Conservation (phyloP, 2,113 vertebrate species). For the Podarcis cretensis region DNA sequence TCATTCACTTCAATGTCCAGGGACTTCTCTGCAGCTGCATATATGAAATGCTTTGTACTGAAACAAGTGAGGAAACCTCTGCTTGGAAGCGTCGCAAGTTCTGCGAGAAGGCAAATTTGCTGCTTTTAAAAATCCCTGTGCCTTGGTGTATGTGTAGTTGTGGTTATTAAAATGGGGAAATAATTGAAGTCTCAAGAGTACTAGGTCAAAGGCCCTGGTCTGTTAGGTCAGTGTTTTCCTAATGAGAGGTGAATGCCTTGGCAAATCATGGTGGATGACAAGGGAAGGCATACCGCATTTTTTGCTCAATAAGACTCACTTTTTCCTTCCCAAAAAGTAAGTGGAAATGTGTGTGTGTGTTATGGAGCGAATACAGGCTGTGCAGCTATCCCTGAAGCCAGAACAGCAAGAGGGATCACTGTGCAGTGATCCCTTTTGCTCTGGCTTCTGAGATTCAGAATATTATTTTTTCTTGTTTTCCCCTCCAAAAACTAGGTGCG, state of each 20-base stretch:
- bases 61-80: background rate
- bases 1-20: background rate
- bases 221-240: slow-evolving; percentile 23
- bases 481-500: no score
- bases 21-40: background rate
- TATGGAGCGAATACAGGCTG: no score
- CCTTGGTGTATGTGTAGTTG: slow-evolving; percentile 18
- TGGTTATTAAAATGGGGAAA: slow-evolving; percentile 48
- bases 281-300: background rate
- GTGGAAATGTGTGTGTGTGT: no score
- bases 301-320: no score
- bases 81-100: background rate
- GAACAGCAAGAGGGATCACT: no score
- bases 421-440: no score
- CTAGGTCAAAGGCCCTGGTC: slow-evolving; percentile 51
- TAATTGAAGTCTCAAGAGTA: slow-evolving; percentile 26
- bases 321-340: no score
- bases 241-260: slow-evolving; percentile 38
- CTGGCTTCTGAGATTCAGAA: no score
- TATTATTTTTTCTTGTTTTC: no score
- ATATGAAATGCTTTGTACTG: background rate
- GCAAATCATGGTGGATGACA: slow-evolving; percentile 61
- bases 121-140: slow-evolving; percentile 16
- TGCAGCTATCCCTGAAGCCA: no score
- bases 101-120: background rate